Base-by-base conservation (phyloP, 2,113 vertebrate species). In the Pavo muticus region DNA sequence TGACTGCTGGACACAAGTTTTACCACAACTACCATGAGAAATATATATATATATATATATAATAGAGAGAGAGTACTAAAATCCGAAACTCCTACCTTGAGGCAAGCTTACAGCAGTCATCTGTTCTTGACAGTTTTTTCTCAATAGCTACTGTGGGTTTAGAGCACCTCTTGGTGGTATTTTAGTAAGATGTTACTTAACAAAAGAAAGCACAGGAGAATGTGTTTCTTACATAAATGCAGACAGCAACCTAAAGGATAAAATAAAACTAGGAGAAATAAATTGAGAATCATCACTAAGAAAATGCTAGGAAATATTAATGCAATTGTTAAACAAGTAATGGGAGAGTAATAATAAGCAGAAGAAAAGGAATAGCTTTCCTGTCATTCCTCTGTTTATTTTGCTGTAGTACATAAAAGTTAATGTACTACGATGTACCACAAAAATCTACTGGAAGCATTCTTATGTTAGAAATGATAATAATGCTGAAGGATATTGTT, bases 121-220 rank as follows among this genome's bases (percentile, higher is more conserved):
- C 94, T 87, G 91, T 70, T 97, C 94, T 87, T 79, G 60, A 37
- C 42, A 74, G 60, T 44, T 80, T 60, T 60, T 30, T 83, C 14
- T 54, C 45, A 70, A 32, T 14, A 69, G 57, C 70, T 96, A 93
- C 19, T 70, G 86, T 91, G 94, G 93, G 96, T 97, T 97, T 97
- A 98, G 94, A 98, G 98, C 98, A 98, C 97, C 98, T 97, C 98
- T 97, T 57, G 97, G 97, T 98, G 98, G 98, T 72, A 20, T 76
- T 23, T 91, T 74, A 19, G 91, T 95, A 94, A 95, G 76, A 88
- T 85, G 82, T 82, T 88, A 27, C 25, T 69, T 75, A 35, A 1
- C 3, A 60, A 82, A 89, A 72, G 16, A 71, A 72, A 85, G n/a
- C 6, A 30, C 4, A 47, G 27, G 13, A 78, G 72, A 90, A 95